These are phyloP conservation scores for Slavum lentiscoides DNA, from an alignment of 2,888 invertebrate species.

Conservation along the genomic window DNA sequence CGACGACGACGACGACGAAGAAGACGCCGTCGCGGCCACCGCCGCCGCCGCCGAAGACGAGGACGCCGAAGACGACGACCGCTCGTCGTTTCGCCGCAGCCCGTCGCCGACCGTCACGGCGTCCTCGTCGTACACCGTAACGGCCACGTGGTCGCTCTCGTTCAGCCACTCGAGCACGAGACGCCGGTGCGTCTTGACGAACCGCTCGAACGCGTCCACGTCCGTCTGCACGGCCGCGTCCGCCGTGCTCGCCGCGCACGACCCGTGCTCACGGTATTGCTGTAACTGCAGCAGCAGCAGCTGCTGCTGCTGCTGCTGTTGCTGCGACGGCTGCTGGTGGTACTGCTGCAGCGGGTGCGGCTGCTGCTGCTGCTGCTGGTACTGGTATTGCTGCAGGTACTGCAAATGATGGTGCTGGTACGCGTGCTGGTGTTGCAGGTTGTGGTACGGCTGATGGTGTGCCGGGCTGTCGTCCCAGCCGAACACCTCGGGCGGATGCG, in stretches of 20 bases:
- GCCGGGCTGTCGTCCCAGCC: slow-evolving; percentile 66
- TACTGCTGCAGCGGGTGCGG: neutral
- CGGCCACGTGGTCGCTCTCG: slow-evolving; percentile 44
- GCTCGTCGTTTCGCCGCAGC: neutral
- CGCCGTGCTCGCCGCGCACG: slow-evolving; percentile 16
- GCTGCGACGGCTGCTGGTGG: neutral
- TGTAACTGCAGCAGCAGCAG: neutral
- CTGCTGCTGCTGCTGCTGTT: slow-evolving; percentile 7
- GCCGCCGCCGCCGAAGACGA: neutral
- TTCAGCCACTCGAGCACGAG: slow-evolving; percentile 50
- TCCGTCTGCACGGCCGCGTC: slow-evolving; percentile 49
- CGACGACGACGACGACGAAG: neutral
- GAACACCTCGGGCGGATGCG: slow-evolving; percentile 84
- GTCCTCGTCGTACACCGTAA: slow-evolving; percentile 42
- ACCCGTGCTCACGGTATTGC: neutral
- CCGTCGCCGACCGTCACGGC: neutral
- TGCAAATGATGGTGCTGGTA: slow-evolving; percentile 5
- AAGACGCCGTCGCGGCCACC: too few species aligned
- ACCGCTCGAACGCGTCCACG: slow-evolving; percentile 50
- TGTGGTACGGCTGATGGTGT: slow-evolving; percentile 9
- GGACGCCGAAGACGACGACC: neutral
- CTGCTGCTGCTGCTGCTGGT: neutral
- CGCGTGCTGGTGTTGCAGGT: slow-evolving; percentile 22
- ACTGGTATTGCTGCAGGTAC: neutral
- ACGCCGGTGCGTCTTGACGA: slow-evolving; percentile 48